phyloP scores from a whole-genome alignment of 1,140 invertebrate species.

The Heliconius melpomene region DNA sequence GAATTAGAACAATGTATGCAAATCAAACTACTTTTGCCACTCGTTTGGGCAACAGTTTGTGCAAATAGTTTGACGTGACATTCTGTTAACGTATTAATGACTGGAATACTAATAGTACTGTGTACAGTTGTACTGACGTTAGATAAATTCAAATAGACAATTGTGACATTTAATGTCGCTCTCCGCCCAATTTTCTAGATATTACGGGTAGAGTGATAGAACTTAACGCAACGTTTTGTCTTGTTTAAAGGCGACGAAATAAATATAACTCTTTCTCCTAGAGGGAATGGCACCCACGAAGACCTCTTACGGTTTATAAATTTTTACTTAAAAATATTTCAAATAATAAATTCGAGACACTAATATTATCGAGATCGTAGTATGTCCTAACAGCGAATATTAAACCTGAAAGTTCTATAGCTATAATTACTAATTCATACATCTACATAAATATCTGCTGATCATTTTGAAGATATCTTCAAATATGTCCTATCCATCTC shows the following conservation, averaged over 20 bases:
- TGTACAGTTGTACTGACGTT: not conserved
- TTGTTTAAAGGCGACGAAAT: too few relatives aligned
- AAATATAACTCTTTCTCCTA: too few relatives aligned
- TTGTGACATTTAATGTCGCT: not conserved
- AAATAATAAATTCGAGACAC: too few relatives aligned
- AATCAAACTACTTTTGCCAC: constrained; percentile 3
- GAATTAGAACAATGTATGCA: constrained; percentile 3
- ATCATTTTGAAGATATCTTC: not conserved
- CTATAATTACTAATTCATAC: not conserved
- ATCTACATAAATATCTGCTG: not conserved
- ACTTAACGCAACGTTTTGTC: too few relatives aligned
- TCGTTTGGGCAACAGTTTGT: constrained; percentile 5
- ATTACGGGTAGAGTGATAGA: too few relatives aligned
- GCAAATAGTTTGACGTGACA: constrained; percentile 2
- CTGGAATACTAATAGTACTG: constrained; percentile 1
- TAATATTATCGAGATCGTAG: too few relatives aligned
- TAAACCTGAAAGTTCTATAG: not conserved
- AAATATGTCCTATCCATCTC: not conserved
- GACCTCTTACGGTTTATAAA: too few relatives aligned
- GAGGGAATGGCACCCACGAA: too few relatives aligned
- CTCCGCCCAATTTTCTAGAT: too few relatives aligned
- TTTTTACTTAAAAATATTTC: too few relatives aligned
- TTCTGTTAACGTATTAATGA: not conserved
- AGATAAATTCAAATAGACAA: not conserved
- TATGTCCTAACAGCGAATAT: too few relatives aligned